Evolutionary conservation across 2,888 invertebrate genomes (phyloP).

Genomic region (Drosophila ezoana): DNA sequence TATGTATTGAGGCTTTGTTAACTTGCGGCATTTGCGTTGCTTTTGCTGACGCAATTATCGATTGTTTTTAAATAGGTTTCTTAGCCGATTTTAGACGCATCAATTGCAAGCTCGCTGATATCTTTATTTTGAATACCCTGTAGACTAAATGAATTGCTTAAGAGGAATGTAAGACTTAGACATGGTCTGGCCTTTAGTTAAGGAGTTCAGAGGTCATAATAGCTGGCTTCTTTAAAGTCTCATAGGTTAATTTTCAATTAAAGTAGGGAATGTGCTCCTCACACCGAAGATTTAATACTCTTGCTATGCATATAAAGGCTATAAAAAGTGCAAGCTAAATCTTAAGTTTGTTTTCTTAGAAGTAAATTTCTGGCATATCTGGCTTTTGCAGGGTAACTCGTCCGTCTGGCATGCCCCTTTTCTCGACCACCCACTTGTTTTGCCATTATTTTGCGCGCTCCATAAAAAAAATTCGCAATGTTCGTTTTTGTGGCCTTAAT

Average conservation of each 20-base stretch:
- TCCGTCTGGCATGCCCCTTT: not conserved
- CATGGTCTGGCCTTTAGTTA: no score
- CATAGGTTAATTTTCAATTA: no score
- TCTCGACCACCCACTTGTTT: not conserved
- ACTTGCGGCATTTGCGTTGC: slow-evolving; percentile 16
- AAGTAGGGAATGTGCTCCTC: no score
- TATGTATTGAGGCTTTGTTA: slow-evolving; percentile 13
- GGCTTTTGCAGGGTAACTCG: not conserved
- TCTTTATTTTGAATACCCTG: slow-evolving; percentile 20
- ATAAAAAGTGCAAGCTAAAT: no score
- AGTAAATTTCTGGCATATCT: not conserved
- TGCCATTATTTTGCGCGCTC: not conserved
- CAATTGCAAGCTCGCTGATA: slow-evolving; percentile 17
- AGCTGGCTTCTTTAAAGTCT: no score
- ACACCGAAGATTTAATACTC: no score
- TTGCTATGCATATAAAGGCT: no score
- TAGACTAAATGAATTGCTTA: no score
- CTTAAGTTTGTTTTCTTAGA: not conserved
- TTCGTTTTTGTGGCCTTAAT: slow-evolving; percentile 15
- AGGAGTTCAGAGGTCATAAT: no score
- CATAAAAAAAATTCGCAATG: slow-evolving; percentile 31
- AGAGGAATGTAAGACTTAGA: not conserved
- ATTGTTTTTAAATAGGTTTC: slow-evolving; percentile 61
- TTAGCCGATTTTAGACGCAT: slow-evolving; percentile 14
- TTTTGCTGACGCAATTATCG: slow-evolving; percentile 70